These are phyloP conservation scores for Maniola jurtina DNA, from an alignment of 1,140 invertebrate genomes.

Conservation along the genomic window DNA sequence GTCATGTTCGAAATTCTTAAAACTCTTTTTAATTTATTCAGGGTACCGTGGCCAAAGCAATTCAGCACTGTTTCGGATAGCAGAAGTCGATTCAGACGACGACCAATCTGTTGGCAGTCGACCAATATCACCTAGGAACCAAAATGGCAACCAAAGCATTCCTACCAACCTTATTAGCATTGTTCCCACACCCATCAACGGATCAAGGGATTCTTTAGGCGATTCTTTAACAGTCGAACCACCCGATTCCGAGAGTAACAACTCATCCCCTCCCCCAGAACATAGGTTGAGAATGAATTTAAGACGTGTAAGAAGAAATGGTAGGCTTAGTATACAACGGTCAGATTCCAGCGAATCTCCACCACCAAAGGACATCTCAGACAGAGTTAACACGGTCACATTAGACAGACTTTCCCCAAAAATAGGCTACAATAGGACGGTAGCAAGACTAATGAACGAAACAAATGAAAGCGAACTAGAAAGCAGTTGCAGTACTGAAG, in stretches of 20 bases:
- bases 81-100: constrained; percentile 80
- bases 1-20: no score
- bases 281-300: constrained; percentile 44
- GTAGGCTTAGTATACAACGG: constrained; percentile 45
- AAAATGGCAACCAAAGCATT: constrained; percentile 47
- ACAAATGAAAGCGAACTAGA: constrained; percentile 75
- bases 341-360: constrained; percentile 69
- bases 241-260: constrained; percentile 46
- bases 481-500: constrained; percentile 72
- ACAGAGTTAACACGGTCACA: constrained; percentile 33
- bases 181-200: constrained; percentile 79
- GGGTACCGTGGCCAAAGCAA: constrained; percentile 73
- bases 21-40: constrained; percentile 31
- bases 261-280: constrained; percentile 46
- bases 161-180: constrained; percentile 76
- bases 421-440: constrained; percentile 53
- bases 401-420: constrained; percentile 43
- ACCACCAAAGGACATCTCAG: constrained; percentile 43
- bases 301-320: constrained; percentile 49
- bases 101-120: constrained; percentile 71
- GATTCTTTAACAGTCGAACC: constrained; percentile 70
- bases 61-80: constrained; percentile 77
- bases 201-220: constrained; percentile 75
- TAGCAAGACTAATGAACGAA: constrained; percentile 70
- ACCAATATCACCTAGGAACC: constrained; percentile 59